Conservation (phyloP, 2,888 invertebrate genomes). For the Dasypolia templi region DNA sequence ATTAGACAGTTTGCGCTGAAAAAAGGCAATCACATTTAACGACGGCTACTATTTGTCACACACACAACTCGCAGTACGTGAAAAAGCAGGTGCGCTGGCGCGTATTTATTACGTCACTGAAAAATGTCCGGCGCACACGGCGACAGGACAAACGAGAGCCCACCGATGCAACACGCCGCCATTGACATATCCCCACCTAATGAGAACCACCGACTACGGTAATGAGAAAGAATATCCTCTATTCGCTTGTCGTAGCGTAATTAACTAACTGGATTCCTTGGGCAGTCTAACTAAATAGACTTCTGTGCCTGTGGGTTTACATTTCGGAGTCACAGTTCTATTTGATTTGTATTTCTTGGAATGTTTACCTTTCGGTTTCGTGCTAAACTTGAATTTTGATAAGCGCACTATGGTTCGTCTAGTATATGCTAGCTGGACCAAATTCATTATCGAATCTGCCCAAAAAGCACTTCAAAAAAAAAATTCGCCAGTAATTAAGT, state of each 20-base stretch:
- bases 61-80: slow-evolving; percentile 69
- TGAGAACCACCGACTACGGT: slow-evolving; percentile 79
- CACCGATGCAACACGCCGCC: slow-evolving; percentile 76
- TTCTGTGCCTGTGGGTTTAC: slow-evolving; percentile 40
- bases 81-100: slow-evolving; percentile 80
- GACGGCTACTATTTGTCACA: slow-evolving; percentile 78
- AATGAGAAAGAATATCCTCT: slow-evolving; percentile 83
- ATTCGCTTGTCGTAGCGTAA: slow-evolving; percentile 78
- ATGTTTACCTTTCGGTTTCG: slow-evolving; percentile 11
- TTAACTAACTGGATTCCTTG: slow-evolving; percentile 76
- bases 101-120: slow-evolving; percentile 81
- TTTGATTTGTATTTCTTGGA: slow-evolving; percentile 29
- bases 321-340: slow-evolving; percentile 32
- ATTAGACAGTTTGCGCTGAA: slow-evolving; percentile 32
- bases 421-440: too few species aligned
- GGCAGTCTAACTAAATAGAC: slow-evolving; percentile 55
- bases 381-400: background rate
- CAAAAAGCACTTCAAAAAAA: too few species aligned
- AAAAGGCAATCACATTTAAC: slow-evolving; percentile 68
- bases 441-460: too few species aligned
- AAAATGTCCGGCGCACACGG: slow-evolving; percentile 80
- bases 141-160: slow-evolving; percentile 82
- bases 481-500: too few species aligned
- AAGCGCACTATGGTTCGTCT: too few species aligned
- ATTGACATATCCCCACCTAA: slow-evolving; percentile 83